Percentiles rank a stretch among this genome's conserved stretches.
phyloP scores from a whole-genome alignment of 2,113 vertebrate genomes.

The Lepisosteus osseus region DNA sequence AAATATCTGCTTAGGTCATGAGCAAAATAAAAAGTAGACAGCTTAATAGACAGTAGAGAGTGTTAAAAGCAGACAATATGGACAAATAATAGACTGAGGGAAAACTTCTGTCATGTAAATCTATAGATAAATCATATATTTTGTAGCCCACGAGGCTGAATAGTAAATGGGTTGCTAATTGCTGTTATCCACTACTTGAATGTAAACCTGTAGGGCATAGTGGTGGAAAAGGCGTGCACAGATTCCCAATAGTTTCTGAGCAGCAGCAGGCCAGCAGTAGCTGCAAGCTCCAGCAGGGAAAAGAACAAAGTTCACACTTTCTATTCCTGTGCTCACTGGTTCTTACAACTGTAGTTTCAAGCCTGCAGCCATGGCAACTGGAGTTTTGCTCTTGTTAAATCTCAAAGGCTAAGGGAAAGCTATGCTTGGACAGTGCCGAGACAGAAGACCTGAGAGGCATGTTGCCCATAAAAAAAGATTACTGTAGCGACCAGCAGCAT shows the following conservation, averaged over 20 bases:
- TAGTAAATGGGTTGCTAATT: not conserved
- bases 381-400: not conserved
- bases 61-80: too few species aligned
- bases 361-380: conserved; percentile 8
- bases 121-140: too few species aligned
- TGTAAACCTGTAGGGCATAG: not conserved
- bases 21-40: too few species aligned
- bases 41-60: too few species aligned
- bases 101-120: too few species aligned
- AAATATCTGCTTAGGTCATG: too few species aligned
- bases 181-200: not conserved
- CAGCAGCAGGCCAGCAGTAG: not conserved
- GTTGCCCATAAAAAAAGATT: too few species aligned
- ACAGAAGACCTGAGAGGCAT: not conserved
- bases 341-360: not conserved
- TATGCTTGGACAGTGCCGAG: not conserved
- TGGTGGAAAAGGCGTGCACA: not conserved
- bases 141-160: too few species aligned
- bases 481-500: too few species aligned
- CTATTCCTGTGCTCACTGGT: not conserved
- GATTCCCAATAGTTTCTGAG: not conserved
- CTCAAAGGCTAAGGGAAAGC: not conserved
- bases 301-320: not conserved
- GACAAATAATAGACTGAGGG: too few species aligned
- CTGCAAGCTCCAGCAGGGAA: too few species aligned